Conservation (phyloP, 1,140 invertebrate species). For the Drosophila serrata region DNA sequence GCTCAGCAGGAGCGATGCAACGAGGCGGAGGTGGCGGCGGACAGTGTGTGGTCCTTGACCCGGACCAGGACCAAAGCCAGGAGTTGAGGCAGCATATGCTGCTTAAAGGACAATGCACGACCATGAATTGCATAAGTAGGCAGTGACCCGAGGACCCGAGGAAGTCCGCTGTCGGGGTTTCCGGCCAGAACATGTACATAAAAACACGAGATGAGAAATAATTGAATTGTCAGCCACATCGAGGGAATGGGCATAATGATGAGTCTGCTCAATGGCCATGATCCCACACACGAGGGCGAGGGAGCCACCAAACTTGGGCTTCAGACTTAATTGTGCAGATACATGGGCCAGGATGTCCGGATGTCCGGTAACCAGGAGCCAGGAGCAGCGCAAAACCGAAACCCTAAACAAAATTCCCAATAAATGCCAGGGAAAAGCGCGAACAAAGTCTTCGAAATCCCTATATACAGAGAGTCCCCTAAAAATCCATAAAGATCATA, state of each 20-base stretch:
- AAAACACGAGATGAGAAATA: slow-evolving; percentile 7
- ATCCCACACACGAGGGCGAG: slow-evolving; percentile 25
- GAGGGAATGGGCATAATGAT: slow-evolving; percentile 22
- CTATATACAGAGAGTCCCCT: background rate
- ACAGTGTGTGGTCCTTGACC: slow-evolving; percentile 66
- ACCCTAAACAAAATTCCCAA: background rate
- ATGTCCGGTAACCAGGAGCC: slow-evolving; percentile 36
- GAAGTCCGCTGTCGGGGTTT: slow-evolving; percentile 52
- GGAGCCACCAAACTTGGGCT: slow-evolving; percentile 27
- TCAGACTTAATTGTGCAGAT: slow-evolving; percentile 33
- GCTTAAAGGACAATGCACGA: slow-evolving; percentile 60
- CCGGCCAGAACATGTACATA: slow-evolving; percentile 42
- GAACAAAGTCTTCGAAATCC: background rate
- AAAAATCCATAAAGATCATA: slow-evolving; percentile 5
- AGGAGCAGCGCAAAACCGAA: background rate
- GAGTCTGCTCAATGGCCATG: slow-evolving; percentile 18
- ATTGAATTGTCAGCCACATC: slow-evolving; percentile 40
- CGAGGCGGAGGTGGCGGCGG: slow-evolving; percentile 3
- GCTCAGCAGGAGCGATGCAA: slow-evolving; percentile 27
- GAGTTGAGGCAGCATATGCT: slow-evolving; percentile 69
- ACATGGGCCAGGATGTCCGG: slow-evolving; percentile 11
- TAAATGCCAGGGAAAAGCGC: background rate
- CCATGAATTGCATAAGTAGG: slow-evolving; percentile 77
- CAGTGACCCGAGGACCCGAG: slow-evolving; percentile 44
- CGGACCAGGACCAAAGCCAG: slow-evolving; percentile 15